A percentile compares a stretch with the other conserved stretches of the same genome.
Conservation (phyloP, 35 echinoderm and acorn worm species). For the Eucidaris tribuloides region DNA sequence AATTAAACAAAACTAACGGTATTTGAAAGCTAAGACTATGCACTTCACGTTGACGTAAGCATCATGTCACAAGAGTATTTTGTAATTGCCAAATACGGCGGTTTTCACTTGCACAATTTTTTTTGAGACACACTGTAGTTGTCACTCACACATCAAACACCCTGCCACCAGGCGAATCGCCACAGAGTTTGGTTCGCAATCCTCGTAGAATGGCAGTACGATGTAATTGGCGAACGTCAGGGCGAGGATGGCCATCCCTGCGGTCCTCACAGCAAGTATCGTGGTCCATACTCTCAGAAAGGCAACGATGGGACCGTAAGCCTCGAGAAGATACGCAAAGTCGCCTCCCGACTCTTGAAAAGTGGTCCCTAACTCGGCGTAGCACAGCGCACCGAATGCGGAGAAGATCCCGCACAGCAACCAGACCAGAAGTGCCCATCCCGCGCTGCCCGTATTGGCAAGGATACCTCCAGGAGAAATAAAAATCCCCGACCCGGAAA, state of each 20-base stretch:
- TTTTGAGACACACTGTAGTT: no score
- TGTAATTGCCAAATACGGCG: no score
- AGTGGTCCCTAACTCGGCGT: constrained; percentile 73
- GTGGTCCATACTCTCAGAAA: constrained; percentile 55
- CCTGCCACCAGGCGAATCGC: no score
- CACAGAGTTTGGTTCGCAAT: no score
- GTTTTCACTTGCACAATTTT: no score
- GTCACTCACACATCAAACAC: no score
- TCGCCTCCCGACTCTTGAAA: constrained; percentile 70
- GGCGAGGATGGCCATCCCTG: neutral
- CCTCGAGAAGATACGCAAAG: constrained; percentile 47
- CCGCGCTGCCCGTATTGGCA: constrained; percentile 31
- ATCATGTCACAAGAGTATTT: no score
- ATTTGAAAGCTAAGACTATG: no score
- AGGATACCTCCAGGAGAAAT: constrained; percentile 67
- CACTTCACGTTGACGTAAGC: no score
- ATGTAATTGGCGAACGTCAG: constrained; percentile 18
- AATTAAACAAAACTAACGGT: no score
- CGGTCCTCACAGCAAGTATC: constrained; percentile 43
- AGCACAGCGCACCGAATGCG: constrained; percentile 51
- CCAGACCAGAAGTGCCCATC: constrained; percentile 47
- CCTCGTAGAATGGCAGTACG: neutral
- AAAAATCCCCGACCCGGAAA: constrained; percentile 68
- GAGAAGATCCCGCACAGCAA: constrained; percentile 5
- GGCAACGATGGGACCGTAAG: constrained; percentile 49